Evolutionary conservation across 1,140 invertebrate species (phyloP).

Genomic region (Homalodisca vitripennis): DNA sequence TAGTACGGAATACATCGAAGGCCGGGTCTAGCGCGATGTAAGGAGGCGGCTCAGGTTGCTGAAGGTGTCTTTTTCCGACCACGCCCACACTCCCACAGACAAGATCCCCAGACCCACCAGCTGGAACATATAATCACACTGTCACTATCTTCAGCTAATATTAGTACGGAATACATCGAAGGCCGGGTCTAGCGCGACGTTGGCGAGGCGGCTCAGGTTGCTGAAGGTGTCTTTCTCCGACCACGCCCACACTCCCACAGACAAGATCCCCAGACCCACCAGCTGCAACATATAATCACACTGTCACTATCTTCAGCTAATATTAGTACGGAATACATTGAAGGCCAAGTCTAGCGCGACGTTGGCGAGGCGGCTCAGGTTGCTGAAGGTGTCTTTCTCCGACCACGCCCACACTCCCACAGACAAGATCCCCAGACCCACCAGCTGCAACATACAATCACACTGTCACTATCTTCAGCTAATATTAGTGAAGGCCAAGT

Average conservation of each 20-base stretch:
- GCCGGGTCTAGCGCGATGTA: slow-evolving; percentile 93
- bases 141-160: no score
- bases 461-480: no score
- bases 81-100: slow-evolving; percentile 93
- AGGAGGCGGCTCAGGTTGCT: slow-evolving; percentile 85
- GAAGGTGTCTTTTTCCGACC: slow-evolving; percentile 96
- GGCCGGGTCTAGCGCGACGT: slow-evolving; percentile 91
- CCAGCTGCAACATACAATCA: slow-evolving; percentile 74
- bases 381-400: slow-evolving; percentile 95
- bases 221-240: slow-evolving; percentile 95
- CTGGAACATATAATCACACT: no score
- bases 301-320: no score
- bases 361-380: slow-evolving; percentile 82
- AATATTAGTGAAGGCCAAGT: slow-evolving; percentile 95
- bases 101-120: slow-evolving; percentile 81
- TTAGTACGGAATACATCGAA: slow-evolving; percentile 92
- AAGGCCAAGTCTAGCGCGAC: slow-evolving; percentile 95
- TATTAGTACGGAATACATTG: no score
- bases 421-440: slow-evolving; percentile 80
- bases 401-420: slow-evolving; percentile 96
- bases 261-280: slow-evolving; percentile 79
- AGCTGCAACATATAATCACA: no score
- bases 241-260: slow-evolving; percentile 95
- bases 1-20: slow-evolving; percentile 90
- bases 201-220: slow-evolving; percentile 85